phyloP scores from a whole-genome alignment of 2,888 invertebrate genomes.

The Hymenopus coronatus region DNA sequence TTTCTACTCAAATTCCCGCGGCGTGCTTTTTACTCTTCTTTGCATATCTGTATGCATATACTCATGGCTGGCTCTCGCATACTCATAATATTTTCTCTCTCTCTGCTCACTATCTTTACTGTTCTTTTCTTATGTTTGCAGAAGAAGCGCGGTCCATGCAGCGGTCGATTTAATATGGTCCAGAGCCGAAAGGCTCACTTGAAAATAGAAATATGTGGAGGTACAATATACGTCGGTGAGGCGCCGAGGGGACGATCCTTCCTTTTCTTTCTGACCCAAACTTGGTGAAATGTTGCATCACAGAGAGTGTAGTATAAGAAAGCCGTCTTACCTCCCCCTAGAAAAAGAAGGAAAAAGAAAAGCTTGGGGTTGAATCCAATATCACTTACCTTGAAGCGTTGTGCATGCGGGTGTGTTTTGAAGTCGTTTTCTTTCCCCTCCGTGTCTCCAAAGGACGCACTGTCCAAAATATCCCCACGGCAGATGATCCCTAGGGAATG shows the following conservation, averaged over 20 bases:
- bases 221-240: neutral
- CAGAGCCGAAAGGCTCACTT: neutral
- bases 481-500: neutral
- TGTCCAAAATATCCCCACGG: neutral
- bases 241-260: neutral
- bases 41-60: neutral
- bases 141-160: neutral
- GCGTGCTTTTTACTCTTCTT: neutral
- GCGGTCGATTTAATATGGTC: constrained; percentile 22
- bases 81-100: neutral
- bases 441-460: neutral
- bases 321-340: neutral
- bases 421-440: neutral
- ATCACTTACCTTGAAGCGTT: constrained; percentile 6
- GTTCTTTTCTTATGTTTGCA: constrained; percentile 6
- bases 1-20: neutral
- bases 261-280: neutral
- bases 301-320: neutral
- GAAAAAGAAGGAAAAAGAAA: neutral
- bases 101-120: neutral
- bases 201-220: neutral
- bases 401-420: constrained; percentile 1
- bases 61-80: neutral
- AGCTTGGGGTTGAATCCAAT: constrained; percentile 3
- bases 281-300: neutral